Evolutionary conservation across 2,888 invertebrate genomes (phyloP).

Genomic region (Leptinotarsa haldemani): DNA sequence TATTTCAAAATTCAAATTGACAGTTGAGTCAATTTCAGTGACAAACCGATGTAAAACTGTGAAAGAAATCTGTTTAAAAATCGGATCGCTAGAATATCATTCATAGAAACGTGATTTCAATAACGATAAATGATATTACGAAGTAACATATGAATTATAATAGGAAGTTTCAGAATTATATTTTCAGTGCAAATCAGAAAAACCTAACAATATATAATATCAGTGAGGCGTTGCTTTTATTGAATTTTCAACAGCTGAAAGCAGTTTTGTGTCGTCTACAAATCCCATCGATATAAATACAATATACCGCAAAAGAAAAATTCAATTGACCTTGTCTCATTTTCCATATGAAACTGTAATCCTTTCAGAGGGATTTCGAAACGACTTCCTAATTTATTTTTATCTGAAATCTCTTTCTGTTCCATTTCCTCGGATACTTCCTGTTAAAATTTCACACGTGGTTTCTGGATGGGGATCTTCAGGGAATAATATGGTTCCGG

Average conservation of each 20-base stretch:
- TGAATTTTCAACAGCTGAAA: conserved; percentile 32
- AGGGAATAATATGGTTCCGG: conserved; percentile 49
- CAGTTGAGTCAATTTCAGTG: too few relatives aligned
- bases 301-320: conserved; percentile 31
- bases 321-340: conserved; percentile 48
- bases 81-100: too few relatives aligned
- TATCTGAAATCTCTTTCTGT: conserved; percentile 43
- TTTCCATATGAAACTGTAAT: conserved; percentile 49
- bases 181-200: neutral
- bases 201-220: neutral
- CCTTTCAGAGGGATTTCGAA: conserved; percentile 41
- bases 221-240: conserved; percentile 18
- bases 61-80: too few relatives aligned
- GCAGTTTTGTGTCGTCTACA: conserved; percentile 28
- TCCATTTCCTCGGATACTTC: conserved; percentile 42
- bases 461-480: conserved; percentile 43
- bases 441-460: conserved; percentile 50
- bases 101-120: too few relatives aligned
- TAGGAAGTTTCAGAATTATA: neutral
- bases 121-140: too few relatives aligned
- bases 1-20: too few relatives aligned
- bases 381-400: conserved; percentile 50
- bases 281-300: conserved; percentile 17
- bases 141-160: neutral
- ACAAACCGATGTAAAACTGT: too few relatives aligned